Percentiles rank a stretch among this genome's conserved stretches.
Evolutionary conservation across 2,113 vertebrate genomes (phyloP).

Genomic region (Oncorhynchus tshawytscha): DNA sequence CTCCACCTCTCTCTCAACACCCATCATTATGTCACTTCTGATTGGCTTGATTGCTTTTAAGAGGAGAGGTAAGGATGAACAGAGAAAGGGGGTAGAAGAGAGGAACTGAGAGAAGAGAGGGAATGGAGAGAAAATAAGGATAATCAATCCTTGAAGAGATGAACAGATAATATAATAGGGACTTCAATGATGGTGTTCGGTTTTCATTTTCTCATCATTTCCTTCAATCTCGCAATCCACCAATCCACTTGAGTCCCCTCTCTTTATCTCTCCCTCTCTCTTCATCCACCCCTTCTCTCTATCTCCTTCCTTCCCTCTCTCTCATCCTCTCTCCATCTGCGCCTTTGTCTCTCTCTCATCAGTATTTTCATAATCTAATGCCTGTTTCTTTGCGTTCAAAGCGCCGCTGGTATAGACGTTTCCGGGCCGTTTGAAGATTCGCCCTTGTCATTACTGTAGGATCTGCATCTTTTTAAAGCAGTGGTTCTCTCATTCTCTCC

Average conservation of each 20-base stretch:
- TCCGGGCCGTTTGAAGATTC: background rate
- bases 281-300: background rate
- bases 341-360: background rate
- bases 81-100: background rate
- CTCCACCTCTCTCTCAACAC: no score
- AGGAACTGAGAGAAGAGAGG: background rate
- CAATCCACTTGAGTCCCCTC: background rate
- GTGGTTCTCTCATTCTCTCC: no score
- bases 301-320: background rate
- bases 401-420: background rate
- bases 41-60: no score
- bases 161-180: background rate
- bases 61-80: no score
- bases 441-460: background rate
- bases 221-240: background rate
- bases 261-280: background rate
- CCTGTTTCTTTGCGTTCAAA: background rate
- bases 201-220: background rate
- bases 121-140: background rate
- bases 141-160: background rate
- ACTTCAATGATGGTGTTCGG: background rate
- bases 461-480: constrained; percentile 1
- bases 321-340: background rate
- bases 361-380: background rate
- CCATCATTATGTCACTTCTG: no score